Conservation (phyloP, 2,888 invertebrate genomes). For the Cataglyphis livida region DNA sequence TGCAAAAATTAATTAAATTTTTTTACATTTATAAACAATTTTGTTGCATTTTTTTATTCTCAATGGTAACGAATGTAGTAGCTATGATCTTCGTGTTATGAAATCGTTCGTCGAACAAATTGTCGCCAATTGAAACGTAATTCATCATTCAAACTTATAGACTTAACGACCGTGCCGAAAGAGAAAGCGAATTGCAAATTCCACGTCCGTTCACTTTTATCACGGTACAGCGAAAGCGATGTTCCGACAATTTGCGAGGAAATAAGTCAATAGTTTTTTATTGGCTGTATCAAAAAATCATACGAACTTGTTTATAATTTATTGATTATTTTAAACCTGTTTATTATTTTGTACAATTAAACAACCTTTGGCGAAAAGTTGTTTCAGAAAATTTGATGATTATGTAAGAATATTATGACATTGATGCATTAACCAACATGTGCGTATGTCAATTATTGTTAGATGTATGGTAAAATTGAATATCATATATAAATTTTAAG, state of each 20-base stretch:
- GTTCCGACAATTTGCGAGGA: slow-evolving; percentile 16
- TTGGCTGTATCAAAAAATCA: slow-evolving; percentile 1
- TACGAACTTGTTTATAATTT: neutral
- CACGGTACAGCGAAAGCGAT: slow-evolving; percentile 23
- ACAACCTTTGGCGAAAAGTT: neutral
- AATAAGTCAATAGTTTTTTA: slow-evolving; percentile 22
- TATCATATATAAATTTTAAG: slow-evolving; percentile 4
- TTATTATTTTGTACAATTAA: neutral
- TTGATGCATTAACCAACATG: neutral
- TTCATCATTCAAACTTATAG: slow-evolving; percentile 25
- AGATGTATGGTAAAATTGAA: neutral
- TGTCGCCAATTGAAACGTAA: slow-evolving; percentile 54
- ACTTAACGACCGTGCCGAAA: slow-evolving; percentile 28
- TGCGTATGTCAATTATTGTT: slow-evolving; percentile 27
- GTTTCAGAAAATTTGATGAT: neutral
- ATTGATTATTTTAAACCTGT: neutral
- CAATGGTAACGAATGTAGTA: neutral
- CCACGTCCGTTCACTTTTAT: slow-evolving; percentile 41
- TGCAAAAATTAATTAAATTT: neutral
- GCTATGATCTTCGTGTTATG: neutral
- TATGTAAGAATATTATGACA: neutral
- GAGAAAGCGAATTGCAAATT: slow-evolving; percentile 50
- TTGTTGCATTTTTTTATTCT: neutral
- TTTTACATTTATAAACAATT: neutral
- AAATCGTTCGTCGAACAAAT: slow-evolving; percentile 47